Evolutionary conservation across 2,113 vertebrate genomes (phyloP), one percentile per base, ranked within the genome.

Genomic region (Bagarius yarrelli): DNA sequence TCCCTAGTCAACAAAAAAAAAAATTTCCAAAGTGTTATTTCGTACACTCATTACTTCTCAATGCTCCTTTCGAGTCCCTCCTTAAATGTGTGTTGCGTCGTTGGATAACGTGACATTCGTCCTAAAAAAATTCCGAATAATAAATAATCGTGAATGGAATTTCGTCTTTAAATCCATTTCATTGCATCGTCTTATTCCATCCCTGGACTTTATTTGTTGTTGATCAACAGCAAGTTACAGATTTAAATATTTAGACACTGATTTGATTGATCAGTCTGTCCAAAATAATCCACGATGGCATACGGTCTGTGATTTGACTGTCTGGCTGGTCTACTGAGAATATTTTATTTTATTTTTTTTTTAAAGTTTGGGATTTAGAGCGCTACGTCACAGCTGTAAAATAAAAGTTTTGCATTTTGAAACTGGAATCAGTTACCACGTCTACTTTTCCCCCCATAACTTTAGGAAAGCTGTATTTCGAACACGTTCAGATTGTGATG

Each of bases 1-100:
- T 57, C 50, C 57, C 86, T 85, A 85, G 86, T 89, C 83, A 81
- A 40, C 36, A 8, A 84, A 92, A 83, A 83, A 87, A 84, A 85
- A 85, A 87, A 90, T 86, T 90, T 91, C 92, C 89, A 92, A 92
- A 92, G 91, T 89, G 55, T 81, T 83, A 74, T 50, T 83, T 83
- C 83, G 79, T 88, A 84, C 76, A 83, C 83, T 81, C 81, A 25
- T 83, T 64, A 30, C 57, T 80, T 30, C 30, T 56, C 52, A n/a
- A 67, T 66, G 9, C 61, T 23, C 30, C 57, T 80, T 81, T 63
- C 76, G 76, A 63, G 52, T 61, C 55, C 80, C 71, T 30, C 11
- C 79, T 74, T 57, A 55, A 56, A 53, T 27, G 61, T 80, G 52
- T 63, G 27, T 27, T 76, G 11, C 21, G 27, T 82, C 25, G 27